A percentile compares a stretch with the other conserved stretches of the same genome.
phyloP scores from a whole-genome alignment of 2,113 vertebrate species.

The Oriolus oriolus region DNA sequence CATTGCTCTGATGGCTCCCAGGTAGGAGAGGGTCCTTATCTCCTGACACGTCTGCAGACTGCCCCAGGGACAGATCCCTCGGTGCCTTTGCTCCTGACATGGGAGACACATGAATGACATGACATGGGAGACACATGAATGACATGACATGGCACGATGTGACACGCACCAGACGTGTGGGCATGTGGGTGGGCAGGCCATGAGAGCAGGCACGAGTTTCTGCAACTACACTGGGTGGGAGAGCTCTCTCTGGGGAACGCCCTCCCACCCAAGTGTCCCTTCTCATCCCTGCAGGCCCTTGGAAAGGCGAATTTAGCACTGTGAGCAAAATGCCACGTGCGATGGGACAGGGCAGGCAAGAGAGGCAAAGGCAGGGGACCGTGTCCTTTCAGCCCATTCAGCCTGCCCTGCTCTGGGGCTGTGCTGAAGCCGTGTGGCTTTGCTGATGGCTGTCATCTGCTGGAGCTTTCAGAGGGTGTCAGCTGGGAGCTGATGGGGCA shows the following conservation, averaged over 20 bases:
- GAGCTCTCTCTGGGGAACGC: not conserved
- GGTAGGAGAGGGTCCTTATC: not conserved
- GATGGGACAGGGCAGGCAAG: not conserved
- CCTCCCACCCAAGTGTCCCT: not conserved
- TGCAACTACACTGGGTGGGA: accelerated
- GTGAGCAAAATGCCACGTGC: not conserved
- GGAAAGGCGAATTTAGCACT: not conserved
- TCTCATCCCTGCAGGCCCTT: not conserved
- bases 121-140: not conserved
- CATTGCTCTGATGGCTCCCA: not conserved
- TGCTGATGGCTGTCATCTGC: not conserved
- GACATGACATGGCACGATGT: not conserved
- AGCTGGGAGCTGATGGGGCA: not conserved
- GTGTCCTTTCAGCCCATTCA: not conserved
- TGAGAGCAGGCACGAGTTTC: not conserved
- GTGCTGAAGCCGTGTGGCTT: not conserved
- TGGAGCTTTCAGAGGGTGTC: not conserved
- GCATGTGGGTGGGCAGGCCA: not conserved
- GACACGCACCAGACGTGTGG: not conserved
- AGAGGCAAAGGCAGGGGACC: not conserved
- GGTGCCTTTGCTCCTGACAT: not conserved
- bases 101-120: not conserved
- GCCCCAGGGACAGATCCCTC: not conserved
- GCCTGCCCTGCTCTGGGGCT: not conserved
- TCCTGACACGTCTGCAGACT: not conserved